Percentiles rank a stretch among this genome's conserved stretches.
Conservation (phyloP, 2,797 vertebrate genomes). For the Syngnathus acus region DNA sequence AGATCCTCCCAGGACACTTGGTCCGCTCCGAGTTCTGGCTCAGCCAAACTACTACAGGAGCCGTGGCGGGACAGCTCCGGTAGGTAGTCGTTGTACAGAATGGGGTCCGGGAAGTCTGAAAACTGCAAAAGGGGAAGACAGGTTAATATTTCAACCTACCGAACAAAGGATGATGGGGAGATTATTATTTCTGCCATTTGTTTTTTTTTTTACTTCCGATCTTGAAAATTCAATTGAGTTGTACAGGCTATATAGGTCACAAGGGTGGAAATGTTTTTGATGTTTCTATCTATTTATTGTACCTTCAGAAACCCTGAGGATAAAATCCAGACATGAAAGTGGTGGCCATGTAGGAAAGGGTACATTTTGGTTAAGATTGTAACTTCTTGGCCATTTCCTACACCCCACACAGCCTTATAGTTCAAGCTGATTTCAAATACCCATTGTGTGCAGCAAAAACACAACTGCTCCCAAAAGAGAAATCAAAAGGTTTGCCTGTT, state of each 20-base stretch:
- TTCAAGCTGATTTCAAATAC: background rate
- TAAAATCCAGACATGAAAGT: background rate
- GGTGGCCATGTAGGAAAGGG: background rate
- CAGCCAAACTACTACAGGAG: constrained; percentile 59
- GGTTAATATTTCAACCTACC: background rate
- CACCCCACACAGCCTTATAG: background rate
- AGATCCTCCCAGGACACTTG: constrained; percentile 87
- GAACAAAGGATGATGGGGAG: too few species aligned
- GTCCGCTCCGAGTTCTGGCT: constrained; percentile 72
- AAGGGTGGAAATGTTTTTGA: too few species aligned
- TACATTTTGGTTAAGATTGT: background rate
- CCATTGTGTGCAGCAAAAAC: background rate
- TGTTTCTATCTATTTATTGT: background rate
- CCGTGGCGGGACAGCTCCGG: constrained; percentile 77
- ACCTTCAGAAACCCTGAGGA: background rate
- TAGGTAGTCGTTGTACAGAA: constrained; percentile 92
- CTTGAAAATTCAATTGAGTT: too few species aligned
- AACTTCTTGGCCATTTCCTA: background rate
- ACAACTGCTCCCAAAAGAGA: background rate
- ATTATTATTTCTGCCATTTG: too few species aligned
- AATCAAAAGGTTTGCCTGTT: background rate
- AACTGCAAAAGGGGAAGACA: constrained; percentile 66
- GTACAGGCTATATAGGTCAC: too few species aligned
- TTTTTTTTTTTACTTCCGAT: background rate
- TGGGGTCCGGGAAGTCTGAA: constrained; percentile 87